Conservation (phyloP, 2,797 vertebrate species). For the Xiphorhynchus erythropygius region DNA sequence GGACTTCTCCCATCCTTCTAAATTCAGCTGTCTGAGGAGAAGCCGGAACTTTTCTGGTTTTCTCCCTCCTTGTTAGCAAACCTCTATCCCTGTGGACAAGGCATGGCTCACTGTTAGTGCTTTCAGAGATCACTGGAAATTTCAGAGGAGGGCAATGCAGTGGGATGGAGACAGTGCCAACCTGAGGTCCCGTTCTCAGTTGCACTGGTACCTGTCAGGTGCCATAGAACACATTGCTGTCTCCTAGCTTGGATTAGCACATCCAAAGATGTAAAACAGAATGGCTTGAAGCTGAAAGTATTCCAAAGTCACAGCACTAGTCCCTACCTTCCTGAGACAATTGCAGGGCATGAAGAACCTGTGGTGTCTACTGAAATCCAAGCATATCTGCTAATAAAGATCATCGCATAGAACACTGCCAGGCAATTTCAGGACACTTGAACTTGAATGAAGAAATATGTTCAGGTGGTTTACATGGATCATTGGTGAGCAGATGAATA, state of each 20-base stretch:
- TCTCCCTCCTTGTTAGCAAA: background rate
- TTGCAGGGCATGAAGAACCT: background rate
- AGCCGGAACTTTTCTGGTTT: background rate
- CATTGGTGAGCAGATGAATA: background rate
- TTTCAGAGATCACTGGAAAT: background rate
- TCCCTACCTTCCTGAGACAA: background rate
- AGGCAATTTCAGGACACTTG: background rate
- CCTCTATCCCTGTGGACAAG: background rate
- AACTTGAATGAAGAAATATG: background rate
- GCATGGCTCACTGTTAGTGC: background rate
- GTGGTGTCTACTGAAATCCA: background rate
- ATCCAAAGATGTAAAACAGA: background rate
- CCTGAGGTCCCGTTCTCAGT: background rate
- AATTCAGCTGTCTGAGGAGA: background rate
- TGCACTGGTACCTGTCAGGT: background rate
- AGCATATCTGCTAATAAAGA: background rate
- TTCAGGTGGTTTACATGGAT: background rate
- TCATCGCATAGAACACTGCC: background rate
- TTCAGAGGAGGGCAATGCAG: background rate
- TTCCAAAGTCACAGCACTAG: accelerated
- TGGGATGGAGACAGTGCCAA: accelerated
- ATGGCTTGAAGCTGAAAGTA: background rate
- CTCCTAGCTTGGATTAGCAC: background rate
- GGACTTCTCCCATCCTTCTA: background rate
- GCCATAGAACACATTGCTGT: background rate